These are phyloP conservation scores for Gymnodraco acuticeps DNA, from an alignment of 2,797 vertebrate species.

Conservation along the genomic window DNA sequence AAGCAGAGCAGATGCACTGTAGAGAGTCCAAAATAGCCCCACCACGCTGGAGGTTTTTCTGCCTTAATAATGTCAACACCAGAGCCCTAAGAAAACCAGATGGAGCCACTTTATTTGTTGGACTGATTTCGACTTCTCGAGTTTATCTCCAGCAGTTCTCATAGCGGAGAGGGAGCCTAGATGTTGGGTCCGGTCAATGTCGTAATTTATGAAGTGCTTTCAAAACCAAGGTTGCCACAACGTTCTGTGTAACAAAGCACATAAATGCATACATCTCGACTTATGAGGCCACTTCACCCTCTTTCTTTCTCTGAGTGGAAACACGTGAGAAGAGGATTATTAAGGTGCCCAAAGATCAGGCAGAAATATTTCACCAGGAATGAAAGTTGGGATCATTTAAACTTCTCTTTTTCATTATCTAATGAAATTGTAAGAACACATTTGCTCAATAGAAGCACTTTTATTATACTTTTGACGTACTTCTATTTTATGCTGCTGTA, in stretches of 20 bases:
- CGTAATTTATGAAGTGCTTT: slow-evolving; percentile 59
- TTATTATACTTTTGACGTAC: not conserved
- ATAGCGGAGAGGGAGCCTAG: slow-evolving; percentile 40
- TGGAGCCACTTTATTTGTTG: slow-evolving; percentile 77
- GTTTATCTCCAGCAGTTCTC: slow-evolving; percentile 68
- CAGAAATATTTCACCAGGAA: slow-evolving; percentile 9
- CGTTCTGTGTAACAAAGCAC: slow-evolving; percentile 49
- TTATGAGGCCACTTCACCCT: slow-evolving; percentile 34
- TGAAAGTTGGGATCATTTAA: not conserved
- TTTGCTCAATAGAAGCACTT: not conserved
- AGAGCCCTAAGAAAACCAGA: slow-evolving; percentile 70
- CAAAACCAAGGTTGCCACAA: slow-evolving; percentile 39
- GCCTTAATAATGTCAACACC: slow-evolving; percentile 79
- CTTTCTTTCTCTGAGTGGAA: slow-evolving; percentile 43
- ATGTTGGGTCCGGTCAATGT: slow-evolving; percentile 39
- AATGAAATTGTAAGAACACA: not conserved
- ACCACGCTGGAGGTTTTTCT: slow-evolving; percentile 73
- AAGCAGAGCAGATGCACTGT: slow-evolving; percentile 75
- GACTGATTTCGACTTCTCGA: slow-evolving; percentile 74
- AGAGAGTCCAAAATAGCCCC: slow-evolving; percentile 70
- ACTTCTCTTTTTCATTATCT: not conserved
- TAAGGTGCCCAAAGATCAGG: slow-evolving; percentile 23
- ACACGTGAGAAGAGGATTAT: slow-evolving; percentile 34
- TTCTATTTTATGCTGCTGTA: not conserved
- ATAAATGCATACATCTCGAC: slow-evolving; percentile 54